phyloP scores from a whole-genome alignment of 1,140 invertebrate genomes.

The Platorchestia sp. region DNA sequence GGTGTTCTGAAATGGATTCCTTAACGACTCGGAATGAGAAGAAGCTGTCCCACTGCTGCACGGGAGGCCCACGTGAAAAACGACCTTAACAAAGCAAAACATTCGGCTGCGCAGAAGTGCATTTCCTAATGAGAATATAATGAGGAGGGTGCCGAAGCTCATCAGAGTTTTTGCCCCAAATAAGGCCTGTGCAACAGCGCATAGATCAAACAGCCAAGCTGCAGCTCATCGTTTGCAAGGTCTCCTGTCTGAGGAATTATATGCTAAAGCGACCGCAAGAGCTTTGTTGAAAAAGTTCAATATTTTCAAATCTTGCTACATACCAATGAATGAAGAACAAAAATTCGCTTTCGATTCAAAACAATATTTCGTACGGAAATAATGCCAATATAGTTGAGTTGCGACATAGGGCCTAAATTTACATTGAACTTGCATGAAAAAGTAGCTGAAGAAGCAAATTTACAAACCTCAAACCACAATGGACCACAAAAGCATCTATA shows the following conservation, averaged over 20 bases:
- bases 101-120: neutral
- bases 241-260: neutral
- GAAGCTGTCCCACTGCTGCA: neutral
- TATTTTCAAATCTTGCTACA: neutral
- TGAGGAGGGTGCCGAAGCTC: neutral
- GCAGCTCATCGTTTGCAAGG: neutral
- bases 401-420: neutral
- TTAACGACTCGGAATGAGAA: neutral
- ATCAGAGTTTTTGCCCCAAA: neutral
- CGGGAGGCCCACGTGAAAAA: neutral
- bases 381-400: neutral
- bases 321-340: neutral
- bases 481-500: neutral
- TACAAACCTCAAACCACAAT: neutral
- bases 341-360: neutral
- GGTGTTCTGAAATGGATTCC: neutral
- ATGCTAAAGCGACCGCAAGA: neutral
- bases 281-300: neutral
- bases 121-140: conserved; percentile 2
- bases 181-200: neutral
- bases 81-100: neutral
- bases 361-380: neutral
- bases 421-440: neutral
- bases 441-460: neutral
- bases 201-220: neutral